Evolutionary conservation across 2,113 vertebrate species (phyloP), one percentile per base, ranked within the genome.

Genomic region (Thryonomys swinderianus): DNA sequence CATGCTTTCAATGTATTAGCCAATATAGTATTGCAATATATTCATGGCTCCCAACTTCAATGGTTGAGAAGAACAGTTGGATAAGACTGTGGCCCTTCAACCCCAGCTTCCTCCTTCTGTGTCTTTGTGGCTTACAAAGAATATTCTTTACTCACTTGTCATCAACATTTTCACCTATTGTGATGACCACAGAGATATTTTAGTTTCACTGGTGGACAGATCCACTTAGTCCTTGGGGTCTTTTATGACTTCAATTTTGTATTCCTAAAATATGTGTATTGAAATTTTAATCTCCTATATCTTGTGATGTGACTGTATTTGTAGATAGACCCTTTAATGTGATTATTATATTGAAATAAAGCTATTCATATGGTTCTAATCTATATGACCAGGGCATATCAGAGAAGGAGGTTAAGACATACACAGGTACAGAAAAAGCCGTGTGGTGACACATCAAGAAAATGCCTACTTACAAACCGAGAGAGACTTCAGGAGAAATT

Each of bases 161-260:
- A 62, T 48, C 53, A 73, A 18, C 79, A 25, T 78, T 88, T 93
- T 66, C n/a, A 12, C 61, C 9, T 59, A 62, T 9, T 62, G 7
- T 57, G 45, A 86, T 66, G 20, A 83, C 48, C 18, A 45, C 30
- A 76, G 32, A 55, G n/a, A 88, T 55, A 3, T 69, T 57, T 57
- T 48, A 34, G 93, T 84, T 61, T 95, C 40, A 30, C 87, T 85
- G 37, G 32, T 6, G 93, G 10, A 53, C 21, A 95, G 30, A 87
- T 40, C 74, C 20, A 87, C 32, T n/a, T 71, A 10, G 84, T 91
- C 2, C 8, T 40, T 62, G 7, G n/a, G 27, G 1, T 90, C 23
- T 74, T n/a, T 59, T 45, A 73, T 45, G 48, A 30, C 11, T 45
- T 90, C 51, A 84, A 76, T 80, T 81, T 3, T 53, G 10, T 84